These are phyloP conservation scores for Gobio gobio DNA, from an alignment of 2,113 vertebrate genomes.

Conservation along the genomic window DNA sequence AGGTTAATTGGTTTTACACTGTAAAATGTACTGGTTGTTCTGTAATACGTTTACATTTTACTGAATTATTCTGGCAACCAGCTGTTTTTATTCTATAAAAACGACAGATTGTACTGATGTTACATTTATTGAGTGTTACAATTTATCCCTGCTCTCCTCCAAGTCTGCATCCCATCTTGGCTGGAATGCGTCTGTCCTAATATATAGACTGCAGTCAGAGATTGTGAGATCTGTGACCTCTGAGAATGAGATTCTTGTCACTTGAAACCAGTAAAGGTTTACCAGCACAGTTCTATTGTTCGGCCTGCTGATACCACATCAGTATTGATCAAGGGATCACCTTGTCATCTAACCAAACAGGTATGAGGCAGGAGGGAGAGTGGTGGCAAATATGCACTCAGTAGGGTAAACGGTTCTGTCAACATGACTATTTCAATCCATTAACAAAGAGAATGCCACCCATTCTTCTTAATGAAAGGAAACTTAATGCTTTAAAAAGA, in stretches of 20 bases:
- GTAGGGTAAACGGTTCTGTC: slow-evolving; percentile 78
- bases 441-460: slow-evolving; percentile 69
- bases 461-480: slow-evolving; percentile 56
- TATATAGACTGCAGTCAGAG: slow-evolving; percentile 32
- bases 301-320: slow-evolving; percentile 67
- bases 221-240: slow-evolving; percentile 46
- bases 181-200: slow-evolving; percentile 38
- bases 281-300: slow-evolving; percentile 61
- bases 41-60: too few relatives aligned
- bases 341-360: slow-evolving; percentile 76
- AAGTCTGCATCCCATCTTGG: background rate
- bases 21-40: too few relatives aligned
- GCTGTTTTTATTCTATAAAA: too few relatives aligned
- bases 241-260: slow-evolving; percentile 48
- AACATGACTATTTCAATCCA: slow-evolving; percentile 73
- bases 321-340: slow-evolving; percentile 76
- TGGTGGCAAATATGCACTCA: slow-evolving; percentile 73
- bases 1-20: too few relatives aligned
- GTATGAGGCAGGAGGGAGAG: slow-evolving; percentile 67
- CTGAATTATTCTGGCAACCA: too few relatives aligned
- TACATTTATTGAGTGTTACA: background rate
- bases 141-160: background rate
- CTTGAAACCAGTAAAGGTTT: slow-evolving; percentile 51
- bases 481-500: slow-evolving; percentile 1
- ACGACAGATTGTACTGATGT: background rate